Evolutionary conservation across 2,797 vertebrate species (phyloP), one percentile per base, ranked within the genome.

Genomic region (Novumbra hubbsi): DNA sequence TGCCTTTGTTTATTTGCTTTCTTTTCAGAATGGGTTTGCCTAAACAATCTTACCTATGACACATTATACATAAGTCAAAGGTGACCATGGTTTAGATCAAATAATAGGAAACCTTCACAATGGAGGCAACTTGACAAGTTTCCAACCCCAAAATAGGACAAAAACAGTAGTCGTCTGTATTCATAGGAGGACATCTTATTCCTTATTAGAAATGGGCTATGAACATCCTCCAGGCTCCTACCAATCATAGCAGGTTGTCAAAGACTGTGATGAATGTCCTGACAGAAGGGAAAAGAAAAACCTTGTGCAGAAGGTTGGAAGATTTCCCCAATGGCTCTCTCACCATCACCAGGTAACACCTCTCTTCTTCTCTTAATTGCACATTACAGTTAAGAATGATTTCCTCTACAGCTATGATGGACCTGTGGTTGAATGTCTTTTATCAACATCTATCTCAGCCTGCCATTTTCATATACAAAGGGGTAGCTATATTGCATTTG

Each of bases 291-390:
- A 86, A 92, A 85, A 88, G 84, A 88, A 92, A 94, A 88, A 88
- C 80, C 80, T 87, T 80, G 77, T 76, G 62, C 70, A 16, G 34
- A 50, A 60, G 64, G 74, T 67, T 72, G 32, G 55, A 89, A 93
- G 91, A 95, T 95, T 92, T 93, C 78, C 87, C 92, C 72, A 76
- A 84, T 89, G 92, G 90, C 86, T 79, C 70, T 64, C 55, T 60
- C 55, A 60, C 55, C 69, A 68, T 80, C 85, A 88, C 85, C 85
- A 83, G 75, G 89, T 81, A 87, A 88, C 86, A 79, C 84, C 80
- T 77, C 86, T 89, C 81, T 70, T 76, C 28, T 82, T 77, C 83
- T 60, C 55, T 92, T 94, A 93, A 95, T 94, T 93, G 91, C 81
- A 74, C 79, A 84, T 84, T 79, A 83, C 0, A 80, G 84, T 88